These are phyloP conservation scores for Tor tambroides DNA, from an alignment of 2,113 vertebrate species.

Conservation along the genomic window DNA sequence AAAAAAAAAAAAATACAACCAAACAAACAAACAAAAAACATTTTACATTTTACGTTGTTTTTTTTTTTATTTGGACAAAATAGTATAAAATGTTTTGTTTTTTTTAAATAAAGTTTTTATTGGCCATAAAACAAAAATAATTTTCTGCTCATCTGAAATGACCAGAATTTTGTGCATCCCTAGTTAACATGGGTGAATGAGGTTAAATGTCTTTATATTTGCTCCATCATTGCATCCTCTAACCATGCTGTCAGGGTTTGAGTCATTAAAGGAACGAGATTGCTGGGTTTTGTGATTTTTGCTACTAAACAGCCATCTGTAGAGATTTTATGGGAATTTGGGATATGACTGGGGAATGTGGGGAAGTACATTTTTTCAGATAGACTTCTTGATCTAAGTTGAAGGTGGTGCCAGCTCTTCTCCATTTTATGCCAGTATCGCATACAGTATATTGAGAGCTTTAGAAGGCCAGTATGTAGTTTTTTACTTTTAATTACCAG, in stretches of 20 bases:
- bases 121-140: not conserved
- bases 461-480: constrained; percentile 57
- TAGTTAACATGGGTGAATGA: not conserved
- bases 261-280: constrained; percentile 19
- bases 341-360: constrained; percentile 11
- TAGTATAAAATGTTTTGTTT: not conserved
- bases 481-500: constrained; percentile 1
- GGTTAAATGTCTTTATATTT: constrained; percentile 16
- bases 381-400: constrained; percentile 69
- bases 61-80: not conserved
- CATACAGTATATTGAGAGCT: constrained; percentile 83
- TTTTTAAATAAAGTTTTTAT: not conserved
- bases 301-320: not conserved
- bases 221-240: constrained; percentile 35
- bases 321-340: constrained; percentile 10
- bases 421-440: constrained; percentile 75
- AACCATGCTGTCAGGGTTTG: constrained; percentile 20
- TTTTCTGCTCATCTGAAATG: not conserved
- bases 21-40: not conserved
- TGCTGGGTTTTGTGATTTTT: constrained; percentile 2
- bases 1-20: too few relatives aligned
- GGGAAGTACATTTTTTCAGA: not conserved
- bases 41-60: not conserved
- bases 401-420: constrained; percentile 83
- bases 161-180: not conserved